These are phyloP conservation scores for Aspidiotus destructor DNA, from an alignment of 2,888 invertebrate species.

Conservation along the genomic window DNA sequence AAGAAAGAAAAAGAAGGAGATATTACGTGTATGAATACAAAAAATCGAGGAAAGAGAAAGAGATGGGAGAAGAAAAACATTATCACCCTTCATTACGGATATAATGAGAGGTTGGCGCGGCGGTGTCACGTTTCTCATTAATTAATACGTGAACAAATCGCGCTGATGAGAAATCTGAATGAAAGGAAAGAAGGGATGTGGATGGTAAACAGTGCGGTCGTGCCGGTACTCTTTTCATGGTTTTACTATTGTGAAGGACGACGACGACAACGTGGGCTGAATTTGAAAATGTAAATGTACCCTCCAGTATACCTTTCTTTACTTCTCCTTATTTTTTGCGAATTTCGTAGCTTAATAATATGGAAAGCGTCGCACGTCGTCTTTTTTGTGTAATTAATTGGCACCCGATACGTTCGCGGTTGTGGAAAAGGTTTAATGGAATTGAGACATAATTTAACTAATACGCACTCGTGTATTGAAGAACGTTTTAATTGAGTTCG, in stretches of 20 bases:
- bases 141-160: constrained; percentile 31
- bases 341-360: neutral
- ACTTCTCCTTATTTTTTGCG: neutral
- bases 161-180: constrained; percentile 24
- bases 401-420: too few species aligned
- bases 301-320: neutral
- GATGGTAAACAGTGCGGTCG: neutral
- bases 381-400: too few species aligned
- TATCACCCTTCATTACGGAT: constrained; percentile 15
- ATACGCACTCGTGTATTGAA: too few species aligned
- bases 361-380: too few species aligned
- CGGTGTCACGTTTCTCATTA: constrained; percentile 30
- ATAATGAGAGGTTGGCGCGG: constrained; percentile 15
- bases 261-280: neutral
- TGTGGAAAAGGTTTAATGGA: too few species aligned
- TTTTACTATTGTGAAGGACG: too few species aligned
- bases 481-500: too few species aligned
- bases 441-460: too few species aligned
- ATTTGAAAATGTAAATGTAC: neutral
- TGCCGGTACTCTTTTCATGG: neutral
- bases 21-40: neutral
- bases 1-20: neutral
- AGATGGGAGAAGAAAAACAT: neutral
- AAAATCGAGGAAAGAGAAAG: neutral
- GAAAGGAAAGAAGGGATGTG: neutral